phyloP scores from a whole-genome alignment of 2,113 vertebrate genomes.

The Eolophus roseicapilla region DNA sequence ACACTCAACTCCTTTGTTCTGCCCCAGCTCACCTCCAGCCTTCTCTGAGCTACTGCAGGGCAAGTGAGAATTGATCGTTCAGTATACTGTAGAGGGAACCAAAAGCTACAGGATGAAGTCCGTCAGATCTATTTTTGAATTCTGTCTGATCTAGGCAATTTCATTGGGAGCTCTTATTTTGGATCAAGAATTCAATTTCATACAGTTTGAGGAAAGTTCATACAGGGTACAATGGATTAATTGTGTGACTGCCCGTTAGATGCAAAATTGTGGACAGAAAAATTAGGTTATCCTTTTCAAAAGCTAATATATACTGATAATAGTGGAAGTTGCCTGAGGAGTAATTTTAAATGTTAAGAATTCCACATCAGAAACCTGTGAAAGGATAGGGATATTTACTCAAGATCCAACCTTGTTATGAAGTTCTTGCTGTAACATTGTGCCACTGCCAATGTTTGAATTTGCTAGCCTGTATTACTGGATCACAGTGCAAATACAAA shows the following conservation, averaged over 20 bases:
- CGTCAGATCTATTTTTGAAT: background rate
- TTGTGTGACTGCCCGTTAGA: background rate
- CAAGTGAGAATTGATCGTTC: background rate
- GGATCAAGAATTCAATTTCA: background rate
- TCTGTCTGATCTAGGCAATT: background rate
- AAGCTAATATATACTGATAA: background rate
- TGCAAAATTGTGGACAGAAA: background rate
- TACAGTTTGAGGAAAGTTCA: background rate
- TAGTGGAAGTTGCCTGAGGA: background rate
- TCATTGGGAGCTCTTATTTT: background rate
- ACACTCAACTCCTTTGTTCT: accelerated
- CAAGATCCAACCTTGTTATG: background rate
- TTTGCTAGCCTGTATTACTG: background rate
- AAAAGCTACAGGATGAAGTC: background rate
- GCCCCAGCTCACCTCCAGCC: background rate
- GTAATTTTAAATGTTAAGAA: background rate
- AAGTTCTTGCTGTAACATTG: background rate
- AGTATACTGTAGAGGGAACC: background rate
- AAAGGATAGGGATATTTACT: background rate
- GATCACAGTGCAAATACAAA: background rate
- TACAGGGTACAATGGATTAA: background rate
- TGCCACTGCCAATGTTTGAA: background rate
- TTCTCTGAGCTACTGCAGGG: background rate
- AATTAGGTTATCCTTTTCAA: background rate
- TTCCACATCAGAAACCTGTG: background rate